Conservation (phyloP, 2,797 vertebrate species). For the Nyctalus aviator region DNA sequence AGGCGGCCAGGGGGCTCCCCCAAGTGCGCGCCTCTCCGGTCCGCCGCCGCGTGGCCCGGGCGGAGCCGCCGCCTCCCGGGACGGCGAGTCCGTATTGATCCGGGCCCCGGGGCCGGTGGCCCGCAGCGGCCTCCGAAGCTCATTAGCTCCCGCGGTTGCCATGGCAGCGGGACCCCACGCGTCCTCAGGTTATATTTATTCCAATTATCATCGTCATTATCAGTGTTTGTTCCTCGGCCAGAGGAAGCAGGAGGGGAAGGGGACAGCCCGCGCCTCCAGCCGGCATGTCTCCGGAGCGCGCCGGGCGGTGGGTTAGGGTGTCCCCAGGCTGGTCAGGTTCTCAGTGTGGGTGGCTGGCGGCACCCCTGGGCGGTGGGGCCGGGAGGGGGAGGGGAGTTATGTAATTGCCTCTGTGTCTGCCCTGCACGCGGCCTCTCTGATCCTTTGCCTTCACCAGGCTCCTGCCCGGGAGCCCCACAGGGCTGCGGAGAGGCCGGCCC, state of each 20-base stretch:
- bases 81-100: constrained; percentile 54
- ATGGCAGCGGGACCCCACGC: constrained; percentile 77
- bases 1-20: neutral
- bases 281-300: neutral
- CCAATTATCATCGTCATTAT: constrained; percentile 73
- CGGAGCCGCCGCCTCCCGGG: neutral
- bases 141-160: constrained; percentile 65
- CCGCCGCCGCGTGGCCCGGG: neutral
- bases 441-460: neutral
- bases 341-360: neutral
- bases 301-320: neutral
- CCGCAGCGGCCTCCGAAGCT: constrained; percentile 53
- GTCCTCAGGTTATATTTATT: constrained; percentile 76
- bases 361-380: neutral
- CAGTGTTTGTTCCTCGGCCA: constrained; percentile 62
- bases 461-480: neutral
- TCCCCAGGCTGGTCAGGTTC: neutral
- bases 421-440: neutral
- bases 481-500: neutral
- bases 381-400: constrained; percentile 36
- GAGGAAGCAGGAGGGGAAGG: neutral
- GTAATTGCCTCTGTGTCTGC: constrained; percentile 42
- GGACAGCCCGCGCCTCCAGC: constrained; percentile 36
- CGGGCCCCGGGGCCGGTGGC: constrained; percentile 28
- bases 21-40: neutral